Conservation (phyloP, 2,888 invertebrate species). For the Hedya salicella region DNA sequence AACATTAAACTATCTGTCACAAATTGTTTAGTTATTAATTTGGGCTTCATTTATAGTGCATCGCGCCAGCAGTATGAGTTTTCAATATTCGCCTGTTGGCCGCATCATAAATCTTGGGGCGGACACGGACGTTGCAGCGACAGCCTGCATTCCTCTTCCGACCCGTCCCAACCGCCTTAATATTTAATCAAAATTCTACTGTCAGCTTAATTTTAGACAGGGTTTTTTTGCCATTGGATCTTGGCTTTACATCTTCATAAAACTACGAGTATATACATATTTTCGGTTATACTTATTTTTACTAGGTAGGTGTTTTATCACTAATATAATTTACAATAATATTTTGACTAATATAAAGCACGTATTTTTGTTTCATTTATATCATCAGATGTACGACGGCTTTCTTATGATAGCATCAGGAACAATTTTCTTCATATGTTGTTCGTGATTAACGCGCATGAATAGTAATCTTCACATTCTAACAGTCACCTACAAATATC, state of each 20-base stretch:
- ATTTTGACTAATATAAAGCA: too few relatives aligned
- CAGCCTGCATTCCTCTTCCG: constrained; percentile 73
- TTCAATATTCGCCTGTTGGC: constrained; percentile 81
- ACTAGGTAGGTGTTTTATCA: too few relatives aligned
- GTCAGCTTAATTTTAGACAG: constrained; percentile 60
- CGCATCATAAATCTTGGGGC: constrained; percentile 76
- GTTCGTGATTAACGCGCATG: too few relatives aligned
- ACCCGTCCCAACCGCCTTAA: constrained; percentile 67
- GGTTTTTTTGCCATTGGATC: background rate
- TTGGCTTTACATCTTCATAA: background rate
- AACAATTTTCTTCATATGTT: too few relatives aligned
- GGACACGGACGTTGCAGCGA: constrained; percentile 65
- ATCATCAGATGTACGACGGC: too few relatives aligned
- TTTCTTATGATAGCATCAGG: too few relatives aligned
- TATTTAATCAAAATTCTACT: constrained; percentile 73
- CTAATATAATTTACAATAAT: too few relatives aligned
- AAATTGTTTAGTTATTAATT: constrained; percentile 52
- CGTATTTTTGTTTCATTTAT: too few relatives aligned
- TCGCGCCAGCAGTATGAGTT: constrained; percentile 67
- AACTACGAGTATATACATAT: background rate
- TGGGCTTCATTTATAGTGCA: constrained; percentile 66
- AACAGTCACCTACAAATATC: too few relatives aligned
- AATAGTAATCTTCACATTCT: too few relatives aligned
- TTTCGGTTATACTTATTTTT: too few relatives aligned
- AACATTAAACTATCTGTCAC: background rate